Evolutionary conservation across 2,113 vertebrate genomes (phyloP).

Genomic region (Tringa solitaria): DNA sequence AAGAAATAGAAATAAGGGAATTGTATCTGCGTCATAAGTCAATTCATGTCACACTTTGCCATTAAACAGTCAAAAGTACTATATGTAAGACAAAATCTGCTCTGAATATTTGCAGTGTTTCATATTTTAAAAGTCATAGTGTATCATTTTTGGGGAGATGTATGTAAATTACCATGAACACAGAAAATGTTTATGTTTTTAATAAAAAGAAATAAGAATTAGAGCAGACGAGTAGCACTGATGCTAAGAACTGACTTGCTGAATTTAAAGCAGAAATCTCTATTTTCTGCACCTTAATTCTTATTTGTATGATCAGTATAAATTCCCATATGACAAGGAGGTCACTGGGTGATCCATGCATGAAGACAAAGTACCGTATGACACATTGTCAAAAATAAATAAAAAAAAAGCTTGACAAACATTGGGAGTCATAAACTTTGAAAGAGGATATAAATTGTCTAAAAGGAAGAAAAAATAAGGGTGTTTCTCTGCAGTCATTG

Average conservation of each 20-base stretch:
- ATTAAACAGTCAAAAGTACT: neutral
- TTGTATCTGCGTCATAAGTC: constrained; percentile 1
- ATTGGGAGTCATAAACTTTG: neutral
- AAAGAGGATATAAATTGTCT: constrained; percentile 26
- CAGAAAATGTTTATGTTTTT: constrained; percentile 17
- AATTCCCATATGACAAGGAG: neutral
- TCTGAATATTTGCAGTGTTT: neutral
- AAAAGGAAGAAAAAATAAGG: neutral
- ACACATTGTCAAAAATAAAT: neutral
- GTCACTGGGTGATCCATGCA: neutral
- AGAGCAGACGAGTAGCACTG: neutral
- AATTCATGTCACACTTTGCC: neutral
- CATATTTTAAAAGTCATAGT: neutral
- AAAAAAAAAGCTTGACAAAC: neutral
- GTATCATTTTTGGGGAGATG: neutral
- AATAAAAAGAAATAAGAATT: neutral
- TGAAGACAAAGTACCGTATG: neutral
- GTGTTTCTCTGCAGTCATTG: constrained; percentile 11
- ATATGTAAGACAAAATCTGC: neutral
- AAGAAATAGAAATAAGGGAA: constrained; percentile 6
- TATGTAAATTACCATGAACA: neutral
- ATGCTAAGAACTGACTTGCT: neutral
- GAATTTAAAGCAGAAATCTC: neutral
- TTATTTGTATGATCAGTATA: neutral
- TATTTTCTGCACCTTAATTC: neutral